Base-by-base conservation (phyloP, 1,140 invertebrate genomes). In the Zaprionus taronus region DNA sequence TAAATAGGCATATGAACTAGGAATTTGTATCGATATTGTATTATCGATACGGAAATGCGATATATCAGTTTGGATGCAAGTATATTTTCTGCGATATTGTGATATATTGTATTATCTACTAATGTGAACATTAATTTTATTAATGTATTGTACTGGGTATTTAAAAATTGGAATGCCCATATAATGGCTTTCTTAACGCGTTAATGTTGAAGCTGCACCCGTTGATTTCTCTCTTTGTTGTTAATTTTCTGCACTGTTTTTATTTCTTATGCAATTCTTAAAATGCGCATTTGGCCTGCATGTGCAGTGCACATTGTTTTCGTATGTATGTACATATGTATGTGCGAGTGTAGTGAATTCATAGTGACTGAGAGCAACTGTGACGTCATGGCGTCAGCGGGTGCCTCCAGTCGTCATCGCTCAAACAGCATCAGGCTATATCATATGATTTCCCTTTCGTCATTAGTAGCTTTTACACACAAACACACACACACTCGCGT, bases 401-500 rank as follows among this genome's bases (percentile, higher is more conserved):
- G 26, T 56, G 66, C 73, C 14, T 56, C 44, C 76, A 68, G 70
- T 79, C 70, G 80, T 79, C 80, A 81, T 74, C 71, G 61, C 62
- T 63, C 31, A 83, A 74, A 9, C 53, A 56, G 22, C 26, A 56
- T 56, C 53, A 26, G 11, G 11, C 47, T 20, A 51, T 64, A 79
- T 82, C 80, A 82, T 82, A 82, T 82, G 80, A 82, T 82, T 82
- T 82, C 71, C 64, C 74, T 68, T 81, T 81, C 67, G 73, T 58
- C 72, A 41, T 60, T 60, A 41, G 36, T 36, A 44, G 22, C 22
- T 26, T 22, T 41, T 51, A 24, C 20, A 51, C 20, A 51, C 47
- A 15, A 14, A 65, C 70, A 70, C 56, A 66, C 58, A 80, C 68
- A 70, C 65, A 44, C 53, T 49, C 24, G 20, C 2, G 9, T 47